Percentiles rank a stretch among this genome's conserved stretches.
Conservation (phyloP, 2,888 invertebrate genomes). For the Galeopsomyia nigrocyanea region DNA sequence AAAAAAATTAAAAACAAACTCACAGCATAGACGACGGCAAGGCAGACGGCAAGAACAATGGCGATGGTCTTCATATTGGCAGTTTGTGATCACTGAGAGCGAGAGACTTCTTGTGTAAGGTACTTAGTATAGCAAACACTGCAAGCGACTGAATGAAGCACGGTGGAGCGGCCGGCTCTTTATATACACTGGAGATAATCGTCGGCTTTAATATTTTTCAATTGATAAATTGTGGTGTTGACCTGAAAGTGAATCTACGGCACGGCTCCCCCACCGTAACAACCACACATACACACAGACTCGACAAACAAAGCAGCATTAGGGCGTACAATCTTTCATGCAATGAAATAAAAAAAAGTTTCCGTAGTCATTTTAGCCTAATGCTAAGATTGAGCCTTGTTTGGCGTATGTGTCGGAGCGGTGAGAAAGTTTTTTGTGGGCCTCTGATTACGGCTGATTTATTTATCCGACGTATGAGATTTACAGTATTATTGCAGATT, state of each 20-base stretch:
- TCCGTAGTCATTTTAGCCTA: too few species aligned
- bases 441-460: too few species aligned
- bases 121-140: neutral
- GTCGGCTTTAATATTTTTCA: constrained; percentile 41
- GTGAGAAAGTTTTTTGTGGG: too few species aligned
- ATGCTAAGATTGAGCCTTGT: too few species aligned
- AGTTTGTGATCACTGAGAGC: too few species aligned
- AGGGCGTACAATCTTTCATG: too few species aligned
- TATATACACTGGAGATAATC: constrained; percentile 39
- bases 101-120: neutral
- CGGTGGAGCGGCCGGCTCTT: constrained; percentile 3
- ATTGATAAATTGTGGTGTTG: constrained; percentile 48
- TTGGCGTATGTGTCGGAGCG: too few species aligned
- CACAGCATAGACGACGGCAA: constrained; percentile 36
- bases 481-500: too few species aligned
- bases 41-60: constrained; percentile 37
- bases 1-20: constrained; percentile 13
- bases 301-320: constrained; percentile 5
- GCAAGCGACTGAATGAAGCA: constrained; percentile 25
- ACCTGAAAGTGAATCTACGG: constrained; percentile 44
- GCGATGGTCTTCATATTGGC: constrained; percentile 35
- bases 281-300: neutral
- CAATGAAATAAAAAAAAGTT: too few species aligned
- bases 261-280: constrained; percentile 18
- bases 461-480: too few species aligned